phyloP scores from a whole-genome alignment of 2,888 invertebrate genomes.

The Drosophila villosipedis region DNA sequence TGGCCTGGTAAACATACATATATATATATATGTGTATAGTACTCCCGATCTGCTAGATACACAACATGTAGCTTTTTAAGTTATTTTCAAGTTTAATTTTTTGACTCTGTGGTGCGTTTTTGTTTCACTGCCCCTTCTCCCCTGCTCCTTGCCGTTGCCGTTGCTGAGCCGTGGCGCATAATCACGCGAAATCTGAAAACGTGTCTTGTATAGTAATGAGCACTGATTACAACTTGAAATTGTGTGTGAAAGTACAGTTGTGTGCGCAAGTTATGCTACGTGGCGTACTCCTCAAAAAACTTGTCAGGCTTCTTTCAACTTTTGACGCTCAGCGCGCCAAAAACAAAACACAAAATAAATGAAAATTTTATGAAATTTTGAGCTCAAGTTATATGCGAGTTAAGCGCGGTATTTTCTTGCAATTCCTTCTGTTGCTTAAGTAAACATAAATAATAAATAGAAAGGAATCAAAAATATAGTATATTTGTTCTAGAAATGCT shows the following conservation, averaged over 20 bases:
- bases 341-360: constrained; percentile 20
- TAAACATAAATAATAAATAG: not conserved
- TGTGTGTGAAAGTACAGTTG: constrained; percentile 81
- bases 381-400: constrained; percentile 10
- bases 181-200: constrained; percentile 82
- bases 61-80: constrained; percentile 71
- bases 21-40: not conserved
- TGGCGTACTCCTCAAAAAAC: constrained; percentile 41
- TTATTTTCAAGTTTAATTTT: constrained; percentile 81
- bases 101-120: constrained; percentile 55
- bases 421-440: not conserved
- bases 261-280: constrained; percentile 78
- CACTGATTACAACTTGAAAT: constrained; percentile 80
- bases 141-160: constrained; percentile 8
- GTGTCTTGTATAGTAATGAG: constrained; percentile 83
- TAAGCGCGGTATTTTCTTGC: not conserved
- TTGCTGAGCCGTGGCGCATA: constrained; percentile 74
- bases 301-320: constrained; percentile 18
- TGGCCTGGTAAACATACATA: constrained; percentile 8
- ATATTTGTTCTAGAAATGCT: no score
- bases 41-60: constrained; percentile 51
- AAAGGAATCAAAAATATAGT: not conserved
- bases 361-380: constrained; percentile 11
- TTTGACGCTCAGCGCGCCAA: constrained; percentile 19
- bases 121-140: constrained; percentile 20